Evolutionary conservation across 2,113 vertebrate genomes (phyloP).

Genomic region (Suncus etruscus): DNA sequence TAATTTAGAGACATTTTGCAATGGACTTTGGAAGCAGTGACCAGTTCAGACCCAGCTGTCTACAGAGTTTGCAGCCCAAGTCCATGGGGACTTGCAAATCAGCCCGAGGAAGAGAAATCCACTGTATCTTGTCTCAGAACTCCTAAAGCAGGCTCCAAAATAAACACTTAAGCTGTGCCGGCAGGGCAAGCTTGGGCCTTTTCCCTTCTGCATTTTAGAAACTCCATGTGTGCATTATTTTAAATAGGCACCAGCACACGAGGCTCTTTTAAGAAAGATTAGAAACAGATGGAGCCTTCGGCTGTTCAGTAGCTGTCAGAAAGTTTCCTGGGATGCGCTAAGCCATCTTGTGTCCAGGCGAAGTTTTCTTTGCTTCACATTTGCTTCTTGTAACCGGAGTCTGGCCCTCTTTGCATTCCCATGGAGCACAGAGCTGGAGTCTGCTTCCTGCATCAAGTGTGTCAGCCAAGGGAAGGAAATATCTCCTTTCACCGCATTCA

Average conservation of each 20-base stretch:
- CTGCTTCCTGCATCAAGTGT: slow-evolving; percentile 72
- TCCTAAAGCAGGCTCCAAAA: slow-evolving; percentile 71
- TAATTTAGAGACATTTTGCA: slow-evolving; percentile 35
- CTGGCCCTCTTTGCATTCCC: slow-evolving; percentile 47
- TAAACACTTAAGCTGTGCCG: slow-evolving; percentile 67
- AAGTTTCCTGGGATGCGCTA: slow-evolving; percentile 43
- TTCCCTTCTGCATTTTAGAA: slow-evolving; percentile 66
- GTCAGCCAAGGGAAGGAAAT: slow-evolving; percentile 63
- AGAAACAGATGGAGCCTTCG: slow-evolving; percentile 63
- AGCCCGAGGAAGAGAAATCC: slow-evolving; percentile 65
- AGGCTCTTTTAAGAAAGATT: slow-evolving; percentile 73
- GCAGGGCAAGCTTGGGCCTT: slow-evolving; percentile 28
- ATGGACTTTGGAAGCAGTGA: slow-evolving; percentile 32
- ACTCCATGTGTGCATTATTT: slow-evolving; percentile 69
- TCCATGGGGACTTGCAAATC: slow-evolving; percentile 70
- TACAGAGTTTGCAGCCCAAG: slow-evolving; percentile 40
- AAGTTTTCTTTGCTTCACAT: background rate
- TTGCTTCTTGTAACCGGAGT: slow-evolving; percentile 50
- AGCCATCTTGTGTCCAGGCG: slow-evolving; percentile 7
- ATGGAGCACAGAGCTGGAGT: slow-evolving; percentile 12
- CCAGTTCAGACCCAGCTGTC: slow-evolving; percentile 58
- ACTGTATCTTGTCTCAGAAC: slow-evolving; percentile 65
- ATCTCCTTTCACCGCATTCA: slow-evolving; percentile 49
- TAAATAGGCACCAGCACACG: slow-evolving; percentile 69
- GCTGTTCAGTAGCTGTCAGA: slow-evolving; percentile 64